A percentile compares a stretch with the other conserved stretches of the same genome.
phyloP scores from a whole-genome alignment of 2,113 vertebrate species.

The Epinephelus moara region DNA sequence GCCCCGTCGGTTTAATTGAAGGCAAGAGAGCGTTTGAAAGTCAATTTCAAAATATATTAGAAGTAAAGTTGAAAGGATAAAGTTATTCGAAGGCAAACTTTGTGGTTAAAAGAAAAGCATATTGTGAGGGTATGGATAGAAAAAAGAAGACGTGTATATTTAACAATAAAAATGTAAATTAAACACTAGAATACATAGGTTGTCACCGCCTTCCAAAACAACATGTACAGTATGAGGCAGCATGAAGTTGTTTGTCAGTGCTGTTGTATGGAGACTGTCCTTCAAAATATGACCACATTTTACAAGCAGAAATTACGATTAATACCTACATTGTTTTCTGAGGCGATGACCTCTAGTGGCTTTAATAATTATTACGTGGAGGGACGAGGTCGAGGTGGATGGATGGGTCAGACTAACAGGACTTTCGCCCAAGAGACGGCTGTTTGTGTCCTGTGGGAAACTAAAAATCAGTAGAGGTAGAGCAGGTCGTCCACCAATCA shows the following conservation, averaged over 20 bases:
- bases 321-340: too few species aligned
- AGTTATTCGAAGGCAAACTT: slow-evolving; percentile 48
- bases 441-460: too few species aligned
- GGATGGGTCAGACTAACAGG: too few species aligned
- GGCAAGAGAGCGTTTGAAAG: slow-evolving; percentile 69
- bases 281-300: too few species aligned
- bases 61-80: slow-evolving; percentile 69
- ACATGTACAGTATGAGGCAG: background rate
- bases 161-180: background rate
- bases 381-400: too few species aligned
- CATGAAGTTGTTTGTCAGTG: background rate
- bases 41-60: slow-evolving; percentile 70
- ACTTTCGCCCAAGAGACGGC: too few species aligned
- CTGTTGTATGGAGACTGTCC: too few species aligned
- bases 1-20: slow-evolving; percentile 74
- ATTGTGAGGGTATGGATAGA: background rate
- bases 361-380: too few species aligned
- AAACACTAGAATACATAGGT: background rate
- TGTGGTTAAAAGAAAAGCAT: slow-evolving; percentile 9
- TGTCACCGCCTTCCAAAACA: background rate
- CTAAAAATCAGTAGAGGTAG: too few species aligned
- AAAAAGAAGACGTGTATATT: background rate
- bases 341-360: too few species aligned
- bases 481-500: too few species aligned
- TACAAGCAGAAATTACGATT: too few species aligned